Percentiles rank a stretch among this genome's conserved stretches.
phyloP scores from a whole-genome alignment of 92 coral and sea anemone species.

The Umimayanthus kanabou region DNA sequence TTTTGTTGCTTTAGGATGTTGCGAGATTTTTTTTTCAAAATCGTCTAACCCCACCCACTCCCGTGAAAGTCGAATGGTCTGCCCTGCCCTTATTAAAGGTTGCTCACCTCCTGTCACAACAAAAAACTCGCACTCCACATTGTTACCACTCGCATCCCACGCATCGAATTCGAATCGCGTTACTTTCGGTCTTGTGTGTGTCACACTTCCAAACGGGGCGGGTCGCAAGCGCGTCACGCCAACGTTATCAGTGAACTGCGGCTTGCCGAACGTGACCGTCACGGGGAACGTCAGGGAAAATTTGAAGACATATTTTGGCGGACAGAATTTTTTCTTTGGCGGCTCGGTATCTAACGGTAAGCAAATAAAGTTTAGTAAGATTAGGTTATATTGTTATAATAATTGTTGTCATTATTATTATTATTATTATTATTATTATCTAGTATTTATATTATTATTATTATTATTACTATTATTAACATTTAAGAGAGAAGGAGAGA shows the following conservation, averaged over 20 bases:
- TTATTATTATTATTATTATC: too few relatives aligned
- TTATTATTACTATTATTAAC: too few relatives aligned
- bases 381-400: too few relatives aligned
- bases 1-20: too few relatives aligned
- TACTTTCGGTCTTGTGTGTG: background rate
- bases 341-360: slow-evolving; percentile 64
- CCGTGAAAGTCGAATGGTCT: too few relatives aligned
- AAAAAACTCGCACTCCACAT: slow-evolving; percentile 44
- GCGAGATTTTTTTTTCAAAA: too few relatives aligned
- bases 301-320: slow-evolving; percentile 51
- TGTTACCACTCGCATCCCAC: slow-evolving; percentile 57
- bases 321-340: slow-evolving; percentile 73
- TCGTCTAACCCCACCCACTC: too few relatives aligned
- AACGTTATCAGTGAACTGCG: slow-evolving; percentile 78
- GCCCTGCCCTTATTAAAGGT: too few relatives aligned
- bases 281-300: slow-evolving; percentile 30
- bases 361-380: too few relatives aligned
- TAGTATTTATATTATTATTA: too few relatives aligned
- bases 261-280: slow-evolving; percentile 68
- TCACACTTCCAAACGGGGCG: slow-evolving; percentile 48
- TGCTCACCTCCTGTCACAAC: slow-evolving; percentile 60
- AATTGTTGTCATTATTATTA: too few relatives aligned
- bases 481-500: too few relatives aligned
- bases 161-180: slow-evolving; percentile 51
- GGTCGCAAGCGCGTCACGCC: slow-evolving; percentile 55